phyloP scores from a whole-genome alignment of 2,888 invertebrate genomes.

The Aromia moschata region DNA sequence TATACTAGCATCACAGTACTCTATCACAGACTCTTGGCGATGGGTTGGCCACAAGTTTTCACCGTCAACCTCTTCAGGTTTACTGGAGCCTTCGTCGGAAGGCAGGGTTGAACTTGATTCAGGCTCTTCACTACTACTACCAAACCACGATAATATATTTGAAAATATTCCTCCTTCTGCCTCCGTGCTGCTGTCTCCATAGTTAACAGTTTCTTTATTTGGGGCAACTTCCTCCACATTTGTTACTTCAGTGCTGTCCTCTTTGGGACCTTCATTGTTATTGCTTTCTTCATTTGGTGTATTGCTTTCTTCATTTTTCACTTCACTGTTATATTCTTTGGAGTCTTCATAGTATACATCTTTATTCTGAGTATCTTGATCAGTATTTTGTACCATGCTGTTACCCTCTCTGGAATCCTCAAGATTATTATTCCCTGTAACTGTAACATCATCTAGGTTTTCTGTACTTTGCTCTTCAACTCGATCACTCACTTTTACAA shows the following conservation, averaged over 20 bases:
- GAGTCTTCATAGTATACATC: too few species aligned
- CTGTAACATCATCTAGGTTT: not conserved
- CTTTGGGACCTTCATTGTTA: not conserved
- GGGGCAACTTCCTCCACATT: too few species aligned
- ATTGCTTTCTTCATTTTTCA: not conserved
- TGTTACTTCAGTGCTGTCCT: too few species aligned
- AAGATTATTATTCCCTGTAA: too few species aligned
- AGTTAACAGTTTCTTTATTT: not conserved
- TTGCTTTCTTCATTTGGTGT: not conserved
- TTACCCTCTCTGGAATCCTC: too few species aligned
- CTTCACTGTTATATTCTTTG: not conserved
- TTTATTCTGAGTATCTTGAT: too few species aligned
- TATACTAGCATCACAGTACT: constrained; percentile 30
- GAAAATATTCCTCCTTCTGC: constrained; percentile 20
- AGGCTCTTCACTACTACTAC: constrained; percentile 4
- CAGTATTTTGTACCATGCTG: too few species aligned
- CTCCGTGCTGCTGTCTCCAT: not conserved
- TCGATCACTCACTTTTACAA: not conserved
- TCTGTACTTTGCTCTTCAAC: not conserved
- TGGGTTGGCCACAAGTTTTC: constrained; percentile 11
- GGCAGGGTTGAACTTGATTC: not conserved
- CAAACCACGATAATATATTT: constrained; percentile 24
- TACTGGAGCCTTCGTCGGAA: not conserved
- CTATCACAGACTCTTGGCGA: not conserved
- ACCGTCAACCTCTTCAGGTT: not conserved